Base-by-base conservation (phyloP, 2,797 vertebrate genomes). In the Spinibarbus caldwelli region DNA sequence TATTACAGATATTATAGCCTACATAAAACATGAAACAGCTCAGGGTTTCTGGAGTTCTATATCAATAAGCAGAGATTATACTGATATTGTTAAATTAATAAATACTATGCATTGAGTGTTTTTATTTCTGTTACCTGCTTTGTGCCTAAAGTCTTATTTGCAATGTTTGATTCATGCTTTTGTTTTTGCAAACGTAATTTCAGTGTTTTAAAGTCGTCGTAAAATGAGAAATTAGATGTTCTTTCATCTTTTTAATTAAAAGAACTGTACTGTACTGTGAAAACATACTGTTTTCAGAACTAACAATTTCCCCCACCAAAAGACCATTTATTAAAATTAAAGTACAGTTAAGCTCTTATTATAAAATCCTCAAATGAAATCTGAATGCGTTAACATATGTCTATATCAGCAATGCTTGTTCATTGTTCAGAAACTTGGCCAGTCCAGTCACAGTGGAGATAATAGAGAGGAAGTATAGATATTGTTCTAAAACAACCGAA, bases 21-120 rank as follows among this genome's bases (percentile, higher is more conserved):
- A 49, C 14, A 72, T 59, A 45, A 34, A 72, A 72, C 26, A 62
- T 9, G 31, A 77, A 77, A 36, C 29, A 38, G 54, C 21, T 75
- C 14, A 45, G 36, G 43, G 57, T 83, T 83, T 83, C 21, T 38
- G 31, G 54, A 15, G 54, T 36, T 34, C 47, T 7, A 23, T 54
- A 54, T 70, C 70, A 62, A 64, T 64, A 34, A 12, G 15, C 4
- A 5, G 23, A 29, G 57, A 73, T 47, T 57, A 36, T 45, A 38
- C 17, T 57, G 31, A 77, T 59, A 19, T 62, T 62, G 29, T 34
- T 26, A 49, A 73, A 82, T 45, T 10, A 73, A 43, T 34, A 82
- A 70, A 71, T 12, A n/a, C 17, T n/a, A 57, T 54, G 23, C 29
- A 57, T 8, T 9, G 36, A 31, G 19, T 47, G 21, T 36, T 52